Conservation (phyloP, 2,113 vertebrate genomes). For the Gulo gulo region DNA sequence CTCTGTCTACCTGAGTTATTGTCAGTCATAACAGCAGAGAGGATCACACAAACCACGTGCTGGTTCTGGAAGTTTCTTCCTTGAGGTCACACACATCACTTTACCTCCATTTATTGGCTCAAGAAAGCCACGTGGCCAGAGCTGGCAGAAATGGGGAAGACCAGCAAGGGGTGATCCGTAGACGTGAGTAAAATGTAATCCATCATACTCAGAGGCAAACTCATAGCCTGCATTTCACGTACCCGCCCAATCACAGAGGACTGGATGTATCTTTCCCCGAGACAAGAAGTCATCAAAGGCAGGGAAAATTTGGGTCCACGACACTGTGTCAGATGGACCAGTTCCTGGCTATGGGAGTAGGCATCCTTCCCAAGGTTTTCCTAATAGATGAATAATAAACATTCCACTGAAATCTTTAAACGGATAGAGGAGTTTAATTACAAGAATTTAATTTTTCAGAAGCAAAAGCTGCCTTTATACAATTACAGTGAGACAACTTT, state of each 20-base stretch:
- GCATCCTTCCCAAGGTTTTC: slow-evolving; percentile 44
- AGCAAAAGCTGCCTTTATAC: slow-evolving; percentile 83
- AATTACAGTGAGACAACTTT: slow-evolving; percentile 83
- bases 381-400: slow-evolving; percentile 82
- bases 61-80: not conserved
- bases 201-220: accelerated
- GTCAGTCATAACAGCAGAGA: not conserved
- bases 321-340: not conserved
- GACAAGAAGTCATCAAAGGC: accelerated
- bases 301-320: not conserved
- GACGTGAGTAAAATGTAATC: too few species aligned
- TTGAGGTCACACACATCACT: not conserved
- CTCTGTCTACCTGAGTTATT: not conserved
- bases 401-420: slow-evolving; percentile 79
- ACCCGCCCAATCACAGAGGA: not conserved
- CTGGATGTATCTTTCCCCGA: slow-evolving; percentile 22
- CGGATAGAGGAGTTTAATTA: slow-evolving; percentile 85
- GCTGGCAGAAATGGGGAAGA: not conserved
- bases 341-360: slow-evolving; percentile 26
- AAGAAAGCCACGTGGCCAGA: not conserved
- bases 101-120: not conserved
- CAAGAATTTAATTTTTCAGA: slow-evolving; percentile 84
- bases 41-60: accelerated
- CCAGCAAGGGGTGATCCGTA: accelerated
- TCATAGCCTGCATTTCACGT: not conserved